Evolutionary conservation across 2,797 vertebrate genomes (phyloP), one percentile per base, ranked within the genome.

Genomic region (Hirundo rustica): DNA sequence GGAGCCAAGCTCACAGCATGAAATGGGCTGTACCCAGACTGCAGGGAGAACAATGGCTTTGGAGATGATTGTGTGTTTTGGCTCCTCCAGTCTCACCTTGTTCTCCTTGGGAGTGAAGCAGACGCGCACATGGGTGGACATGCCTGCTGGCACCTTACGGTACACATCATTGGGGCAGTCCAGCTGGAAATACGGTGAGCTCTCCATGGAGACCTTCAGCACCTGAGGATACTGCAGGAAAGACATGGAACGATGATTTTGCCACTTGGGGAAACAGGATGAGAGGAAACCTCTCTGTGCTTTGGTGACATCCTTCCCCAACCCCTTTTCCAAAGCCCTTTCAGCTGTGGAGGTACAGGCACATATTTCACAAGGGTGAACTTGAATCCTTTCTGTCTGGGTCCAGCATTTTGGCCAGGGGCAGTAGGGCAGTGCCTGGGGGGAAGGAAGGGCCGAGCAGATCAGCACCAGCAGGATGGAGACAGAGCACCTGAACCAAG

Each of bases 51-150:
- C 65, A 30, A 0, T 50, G 36, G 42, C 36, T 64, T 22, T 48
- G 51, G 57, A 32, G 42, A 57, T 2, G 5, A 44, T 3, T 40
- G 3, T 48, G 55, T 74, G 42, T 4, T 61, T 50, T 50, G 72
- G 26, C 38, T 29, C 20, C 23, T 10, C 23, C 30, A n/a, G 65
- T 10, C 65, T 97, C 97, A 99, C 98, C 99, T 99, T 99, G 95
- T 97, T 98, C 94, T 99, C 98, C 4, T 97, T 94, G 0, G 98
- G 98, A 7, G 95, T 98, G 97, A 99, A 99, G 60, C 97, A 36
- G 60, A 99, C 55, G 13, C 87, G 98, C 92, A 98, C 99, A 5
- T 88, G 90, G 10, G 93, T 95, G 3, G 93, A 44, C 90, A 98
- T 88, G 55, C 98, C 98, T 7, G 98, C 98, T 18, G 98, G 98